Conservation (phyloP, 2,797 vertebrate genomes). For the Varecia variegata region DNA sequence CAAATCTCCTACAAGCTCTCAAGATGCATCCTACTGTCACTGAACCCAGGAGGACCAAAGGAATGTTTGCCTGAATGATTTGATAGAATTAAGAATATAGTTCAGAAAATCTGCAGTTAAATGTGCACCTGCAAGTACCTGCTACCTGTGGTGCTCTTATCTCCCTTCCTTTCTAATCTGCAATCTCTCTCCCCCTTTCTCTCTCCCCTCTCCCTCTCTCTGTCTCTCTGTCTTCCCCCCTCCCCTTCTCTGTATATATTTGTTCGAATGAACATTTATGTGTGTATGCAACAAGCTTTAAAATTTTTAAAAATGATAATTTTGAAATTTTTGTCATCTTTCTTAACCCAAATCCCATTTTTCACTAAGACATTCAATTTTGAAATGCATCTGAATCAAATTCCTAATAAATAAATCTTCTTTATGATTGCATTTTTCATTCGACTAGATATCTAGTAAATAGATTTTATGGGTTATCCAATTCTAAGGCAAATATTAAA, state of each 20-base stretch:
- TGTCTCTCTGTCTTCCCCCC: not conserved
- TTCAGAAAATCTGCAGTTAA: not conserved
- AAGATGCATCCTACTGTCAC: slow-evolving; percentile 36
- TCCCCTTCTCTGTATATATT: not conserved
- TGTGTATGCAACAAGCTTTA: not conserved
- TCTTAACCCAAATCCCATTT: not conserved
- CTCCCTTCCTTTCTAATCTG: not conserved
- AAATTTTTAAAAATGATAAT: not conserved
- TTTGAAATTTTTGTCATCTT: not conserved
- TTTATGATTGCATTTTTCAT: not conserved
- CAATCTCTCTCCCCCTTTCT: no score
- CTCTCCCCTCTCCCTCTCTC: no score
- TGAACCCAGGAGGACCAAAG: not conserved
- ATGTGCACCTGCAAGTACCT: not conserved
- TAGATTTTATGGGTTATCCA: not conserved
- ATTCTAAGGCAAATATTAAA: slow-evolving; percentile 35
- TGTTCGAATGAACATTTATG: not conserved
- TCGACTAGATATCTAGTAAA: not conserved
- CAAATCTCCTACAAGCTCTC: slow-evolving; percentile 41
- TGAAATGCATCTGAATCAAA: not conserved
- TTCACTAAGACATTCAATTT: slow-evolving; percentile 3
- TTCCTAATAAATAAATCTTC: not conserved
- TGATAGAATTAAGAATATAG: not conserved
- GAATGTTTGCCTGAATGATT: not conserved
- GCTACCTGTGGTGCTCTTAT: not conserved